Evolutionary conservation across 2,888 invertebrate genomes (phyloP).

Genomic region (Galerucella nymphaeae): DNA sequence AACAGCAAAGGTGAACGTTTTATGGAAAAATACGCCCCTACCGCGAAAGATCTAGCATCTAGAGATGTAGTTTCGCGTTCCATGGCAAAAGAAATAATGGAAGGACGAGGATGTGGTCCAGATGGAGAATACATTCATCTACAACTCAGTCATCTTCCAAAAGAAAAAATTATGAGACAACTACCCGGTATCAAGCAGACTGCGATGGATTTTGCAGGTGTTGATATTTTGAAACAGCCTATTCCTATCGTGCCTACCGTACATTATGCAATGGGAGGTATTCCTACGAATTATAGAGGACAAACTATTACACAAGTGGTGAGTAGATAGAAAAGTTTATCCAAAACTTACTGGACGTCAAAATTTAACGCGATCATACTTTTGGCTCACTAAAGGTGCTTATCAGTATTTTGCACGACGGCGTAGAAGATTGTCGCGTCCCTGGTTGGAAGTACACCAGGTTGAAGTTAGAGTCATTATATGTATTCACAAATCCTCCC

Average conservation of each 20-base stretch:
- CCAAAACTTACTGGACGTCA: no score
- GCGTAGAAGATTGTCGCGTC: no score
- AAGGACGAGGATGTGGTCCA: constrained; percentile 72
- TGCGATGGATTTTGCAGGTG: constrained; percentile 74
- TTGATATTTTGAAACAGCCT: constrained; percentile 74
- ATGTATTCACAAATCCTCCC: no score
- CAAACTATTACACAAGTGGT: constrained; percentile 66
- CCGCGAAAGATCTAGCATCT: constrained; percentile 95
- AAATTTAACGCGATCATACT: no score
- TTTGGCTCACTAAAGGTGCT: no score
- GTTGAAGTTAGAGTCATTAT: no score
- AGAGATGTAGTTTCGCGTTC: constrained; percentile 89
- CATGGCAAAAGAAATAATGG: constrained; percentile 73
- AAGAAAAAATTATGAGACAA: constrained; percentile 66
- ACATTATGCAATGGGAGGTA: constrained; percentile 79
- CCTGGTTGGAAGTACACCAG: no score
- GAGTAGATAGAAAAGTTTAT: no score
- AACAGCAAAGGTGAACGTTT: constrained; percentile 96
- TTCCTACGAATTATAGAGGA: constrained; percentile 75
- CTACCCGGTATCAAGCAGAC: constrained; percentile 74
- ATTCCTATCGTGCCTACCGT: constrained; percentile 77
- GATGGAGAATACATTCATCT: constrained; percentile 72
- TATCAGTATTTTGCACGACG: no score
- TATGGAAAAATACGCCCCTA: constrained; percentile 97
- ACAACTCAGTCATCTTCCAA: constrained; percentile 73